Percentiles rank a stretch among this genome's conserved stretches.
These are phyloP conservation scores for Grammomys dolichurus DNA, from an alignment of 2,113 vertebrate species.

Conservation along the genomic window DNA sequence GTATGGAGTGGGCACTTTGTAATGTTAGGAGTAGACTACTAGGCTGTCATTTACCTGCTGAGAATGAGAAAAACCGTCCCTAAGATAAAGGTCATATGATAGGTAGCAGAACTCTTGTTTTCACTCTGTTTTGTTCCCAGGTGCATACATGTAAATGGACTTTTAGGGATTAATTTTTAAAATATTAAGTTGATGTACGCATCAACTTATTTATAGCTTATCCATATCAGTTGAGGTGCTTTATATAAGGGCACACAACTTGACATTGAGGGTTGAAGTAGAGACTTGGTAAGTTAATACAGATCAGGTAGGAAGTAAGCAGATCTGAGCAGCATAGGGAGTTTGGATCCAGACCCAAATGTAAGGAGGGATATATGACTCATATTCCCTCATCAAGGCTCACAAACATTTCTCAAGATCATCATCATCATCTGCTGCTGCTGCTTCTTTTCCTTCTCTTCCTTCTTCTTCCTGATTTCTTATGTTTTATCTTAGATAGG, in stretches of 20 bases:
- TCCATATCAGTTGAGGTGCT: not conserved
- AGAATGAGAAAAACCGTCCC: conserved; percentile 18
- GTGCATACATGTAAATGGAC: not conserved
- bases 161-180: not conserved
- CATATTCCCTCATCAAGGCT: not conserved
- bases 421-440: not conserved
- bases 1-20: not conserved
- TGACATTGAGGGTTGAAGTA: not conserved
- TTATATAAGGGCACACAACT: not conserved
- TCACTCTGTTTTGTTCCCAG: not conserved
- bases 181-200: conserved; percentile 30
- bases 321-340: not conserved
- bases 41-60: not conserved
- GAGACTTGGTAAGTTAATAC: conserved; percentile 22
- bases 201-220: not conserved
- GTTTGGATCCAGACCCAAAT: conserved; percentile 40
- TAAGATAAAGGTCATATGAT: not conserved
- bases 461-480: conserved; percentile 12
- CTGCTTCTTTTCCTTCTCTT: accelerated
- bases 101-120: not conserved
- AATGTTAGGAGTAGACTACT: not conserved
- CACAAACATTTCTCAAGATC: not conserved
- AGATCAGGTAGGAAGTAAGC: not conserved
- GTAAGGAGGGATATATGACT: not conserved
- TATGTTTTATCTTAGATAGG: not conserved